phyloP scores from a whole-genome alignment of 2,113 vertebrate genomes.

The Oenanthe melanoleuca region DNA sequence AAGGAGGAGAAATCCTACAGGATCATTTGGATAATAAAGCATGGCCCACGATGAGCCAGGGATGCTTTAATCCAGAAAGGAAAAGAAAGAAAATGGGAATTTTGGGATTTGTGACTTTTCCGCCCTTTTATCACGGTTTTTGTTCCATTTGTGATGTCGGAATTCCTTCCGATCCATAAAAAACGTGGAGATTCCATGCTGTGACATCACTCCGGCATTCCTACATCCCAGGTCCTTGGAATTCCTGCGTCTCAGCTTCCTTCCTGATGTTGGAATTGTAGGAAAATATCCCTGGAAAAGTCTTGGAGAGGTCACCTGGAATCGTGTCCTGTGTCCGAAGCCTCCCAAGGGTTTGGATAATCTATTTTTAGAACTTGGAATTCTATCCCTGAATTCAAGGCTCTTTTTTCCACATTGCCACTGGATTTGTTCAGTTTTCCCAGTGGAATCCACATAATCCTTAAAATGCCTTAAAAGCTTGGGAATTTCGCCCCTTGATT shows the following conservation, averaged over 20 bases:
- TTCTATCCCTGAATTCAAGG: neutral
- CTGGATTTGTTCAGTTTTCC: neutral
- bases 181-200: neutral
- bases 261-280: neutral
- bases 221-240: too few species aligned
- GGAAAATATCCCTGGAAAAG: neutral
- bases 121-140: rapidly evolving
- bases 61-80: neutral
- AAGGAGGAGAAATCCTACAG: neutral
- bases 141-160: rapidly evolving
- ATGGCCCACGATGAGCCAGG: rapidly evolving
- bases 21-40: neutral
- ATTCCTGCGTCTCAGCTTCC: neutral
- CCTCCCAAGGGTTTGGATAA: neutral
- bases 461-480: too few species aligned
- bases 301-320: neutral
- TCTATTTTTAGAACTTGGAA: neutral
- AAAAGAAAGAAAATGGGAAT: neutral
- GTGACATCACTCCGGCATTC: neutral
- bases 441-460: neutral
- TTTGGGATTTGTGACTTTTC: neutral
- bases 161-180: neutral
- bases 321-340: rapidly evolving
- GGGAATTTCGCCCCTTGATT: neutral
- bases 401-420: neutral